A percentile compares a stretch with the other conserved stretches of the same genome.
Evolutionary conservation across 2,888 invertebrate species (phyloP).

Genomic region (Leptinotarsa haldemani): DNA sequence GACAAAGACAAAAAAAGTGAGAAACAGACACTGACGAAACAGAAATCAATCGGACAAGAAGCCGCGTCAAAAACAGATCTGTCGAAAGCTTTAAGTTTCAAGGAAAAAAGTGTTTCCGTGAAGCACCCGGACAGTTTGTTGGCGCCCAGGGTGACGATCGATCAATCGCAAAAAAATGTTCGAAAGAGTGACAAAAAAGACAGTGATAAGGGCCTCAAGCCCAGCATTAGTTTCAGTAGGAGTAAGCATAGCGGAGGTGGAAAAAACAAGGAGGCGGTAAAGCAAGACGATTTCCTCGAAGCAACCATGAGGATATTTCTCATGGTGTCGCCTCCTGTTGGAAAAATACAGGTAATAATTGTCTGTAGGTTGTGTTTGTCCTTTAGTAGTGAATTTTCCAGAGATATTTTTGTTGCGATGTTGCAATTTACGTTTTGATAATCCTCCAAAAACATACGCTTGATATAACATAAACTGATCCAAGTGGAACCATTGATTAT

Average conservation of each 20-base stretch:
- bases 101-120: conserved; percentile 59
- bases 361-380: background rate
- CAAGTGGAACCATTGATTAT: too few species aligned
- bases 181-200: conserved; percentile 62
- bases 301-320: conserved; percentile 81
- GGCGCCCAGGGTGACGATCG: conserved; percentile 48
- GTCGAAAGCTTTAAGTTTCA: conserved; percentile 59
- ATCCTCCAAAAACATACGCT: too few species aligned
- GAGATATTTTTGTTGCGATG: too few species aligned
- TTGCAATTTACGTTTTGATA: too few species aligned
- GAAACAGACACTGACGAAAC: conserved; percentile 63
- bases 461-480: too few species aligned
- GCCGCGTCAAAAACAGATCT: conserved; percentile 50
- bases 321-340: conserved; percentile 77
- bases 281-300: conserved; percentile 77
- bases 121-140: conserved; percentile 55
- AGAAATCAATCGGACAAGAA: conserved; percentile 61
- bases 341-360: conserved; percentile 69
- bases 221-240: conserved; percentile 57
- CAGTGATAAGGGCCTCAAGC: conserved; percentile 56
- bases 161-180: conserved; percentile 58
- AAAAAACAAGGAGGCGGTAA: conserved; percentile 58
- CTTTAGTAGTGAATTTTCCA: background rate
- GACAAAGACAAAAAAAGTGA: conserved; percentile 54
- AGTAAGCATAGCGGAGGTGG: conserved; percentile 50